Evolutionary conservation across 1,140 invertebrate genomes (phyloP), one percentile per base, ranked within the genome.

Genomic region (Dendrolimus kikuchii): DNA sequence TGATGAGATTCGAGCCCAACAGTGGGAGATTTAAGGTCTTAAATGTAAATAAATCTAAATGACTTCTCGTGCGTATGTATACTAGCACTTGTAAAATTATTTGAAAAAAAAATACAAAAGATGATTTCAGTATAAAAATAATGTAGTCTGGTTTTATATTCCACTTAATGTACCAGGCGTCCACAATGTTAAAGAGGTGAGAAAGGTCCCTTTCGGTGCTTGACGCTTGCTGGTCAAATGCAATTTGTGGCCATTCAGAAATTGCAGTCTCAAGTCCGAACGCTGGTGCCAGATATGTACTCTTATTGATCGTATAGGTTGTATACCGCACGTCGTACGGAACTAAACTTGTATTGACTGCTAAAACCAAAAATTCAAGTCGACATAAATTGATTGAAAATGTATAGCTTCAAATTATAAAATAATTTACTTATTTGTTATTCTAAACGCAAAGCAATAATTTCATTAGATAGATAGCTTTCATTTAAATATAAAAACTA

Each of bases 191-290:
- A 37, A 9, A 38, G 52, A 60, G 49, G 62, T 63, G 55, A 55
- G 53, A 62, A 66, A 55, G 52, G 54, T 50, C 43, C 48, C 49
- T 6, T 41, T 45, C 40, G 46, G 57, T 59, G 55, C 55, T 23
- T 40, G 38, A 55, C 57, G 61, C 51, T 66, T 55, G 60, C 57
- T 53, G 66, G 59, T 60, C 59, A 69, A 71, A 77, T 77, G 72
- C 74, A 81, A 80, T 82, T 78, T 78, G 63, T 51, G 64, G 62
- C 47, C 48, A 52, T 63, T 51, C 60, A 55, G 58, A 61, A 71
- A 74, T 71, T 71, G 66, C 67, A 71, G 53, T 40, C 48, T 55
- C 55, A 43, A 44, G 38, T n/a, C 23, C 49, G 50, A 46, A 38
- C 10, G 42, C 39, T 7, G 36, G 36, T 44, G 48, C 49, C 53